Evolutionary conservation across 2,113 vertebrate genomes (phyloP), one percentile per base, ranked within the genome.

Genomic region (Tautogolabrus adspersus): DNA sequence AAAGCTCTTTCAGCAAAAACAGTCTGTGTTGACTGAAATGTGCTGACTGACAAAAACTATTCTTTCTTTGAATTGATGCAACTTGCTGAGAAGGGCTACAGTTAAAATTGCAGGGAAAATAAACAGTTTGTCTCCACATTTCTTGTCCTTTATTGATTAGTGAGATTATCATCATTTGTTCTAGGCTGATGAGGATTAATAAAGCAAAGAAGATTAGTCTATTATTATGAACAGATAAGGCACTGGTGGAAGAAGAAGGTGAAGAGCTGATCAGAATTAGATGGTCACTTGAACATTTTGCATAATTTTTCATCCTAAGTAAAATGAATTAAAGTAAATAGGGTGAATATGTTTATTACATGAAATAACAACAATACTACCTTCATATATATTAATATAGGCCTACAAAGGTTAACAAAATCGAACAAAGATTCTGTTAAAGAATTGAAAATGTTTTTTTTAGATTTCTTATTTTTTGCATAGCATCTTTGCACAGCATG

Each of bases 141-240:
- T 55, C 16, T 4, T 60, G 51, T 51, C 69, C 21, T 60, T 6
- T 70, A 6, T 21, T 46, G n/a, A n/a, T n/a, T n/a, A n/a, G 34
- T 71, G 16, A 11, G 58, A 83, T 68, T 40, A 42, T 22, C 64
- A 18, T 46, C 38, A 23, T 23, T 51, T 47, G 37, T n/a, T n/a
- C n/a, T 46, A 61, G 22, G 6, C 55, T 75, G 34, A 0, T 59
- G 72, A 72, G 67, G 75, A 82, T 69, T 82, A 79, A 72, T 56
- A 21, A 59, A 11, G 2, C 54, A 79, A 82, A 72, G 72, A 51
- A 76, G 79, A 86, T 79, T 79, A 82, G 22, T 66, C 38, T 72
- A 60, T 49, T 81, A 21, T 54, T 37, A 51, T 23, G 15, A 26
- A 26, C 7, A 1, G 18, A 63, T 12, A 13, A 71, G 51, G 61